Percentiles rank a stretch among this genome's conserved stretches.
Conservation (phyloP, 2,113 vertebrate species). For the human (Homo sapiens) region GRCh38 chr12:15056001-15056500, state of each 20-base stretch:
- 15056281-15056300: too few species aligned
- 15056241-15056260: neutral
- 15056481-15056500: conserved; percentile 30
- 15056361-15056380: neutral
- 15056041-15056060: neutral
- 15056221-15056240: neutral
- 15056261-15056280: neutral
- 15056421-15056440: conserved; percentile 46
- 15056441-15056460: conserved; percentile 18
- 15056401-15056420: conserved; percentile 34
- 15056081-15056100: neutral
- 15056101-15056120: neutral
- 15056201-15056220: neutral
- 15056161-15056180: neutral
- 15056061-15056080: neutral
- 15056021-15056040: neutral
- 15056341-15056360: conserved; percentile 11
- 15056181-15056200: neutral
- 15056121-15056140: neutral
- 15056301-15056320: neutral
- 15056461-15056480: conserved; percentile 42
- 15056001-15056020: neutral
- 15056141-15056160: neutral
- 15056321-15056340: neutral
- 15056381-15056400: neutral